Evolutionary conservation across 2,888 invertebrate species (phyloP).

Genomic region (Chrysina gloriosa): DNA sequence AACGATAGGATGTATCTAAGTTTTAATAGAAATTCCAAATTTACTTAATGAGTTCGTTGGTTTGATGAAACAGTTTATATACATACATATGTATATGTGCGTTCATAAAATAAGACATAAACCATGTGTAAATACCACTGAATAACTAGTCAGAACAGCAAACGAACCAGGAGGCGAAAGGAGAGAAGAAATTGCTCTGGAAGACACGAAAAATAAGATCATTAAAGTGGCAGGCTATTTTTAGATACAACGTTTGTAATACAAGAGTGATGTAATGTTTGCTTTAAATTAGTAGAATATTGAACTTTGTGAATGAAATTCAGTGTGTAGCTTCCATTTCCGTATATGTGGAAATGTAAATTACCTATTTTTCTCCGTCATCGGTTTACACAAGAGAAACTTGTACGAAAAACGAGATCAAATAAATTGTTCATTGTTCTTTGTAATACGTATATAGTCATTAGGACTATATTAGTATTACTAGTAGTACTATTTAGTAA

Average conservation of each 20-base stretch:
- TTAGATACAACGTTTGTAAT: constrained; percentile 23
- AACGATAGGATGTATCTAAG: no score
- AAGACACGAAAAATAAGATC: constrained; percentile 20
- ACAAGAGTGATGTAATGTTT: constrained; percentile 27
- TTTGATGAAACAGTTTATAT: no score
- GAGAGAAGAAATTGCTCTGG: constrained; percentile 1
- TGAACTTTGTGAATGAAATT: constrained; percentile 32
- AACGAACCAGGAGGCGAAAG: background rate
- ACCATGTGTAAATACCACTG: background rate
- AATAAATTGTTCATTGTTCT: background rate
- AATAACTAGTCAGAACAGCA: background rate
- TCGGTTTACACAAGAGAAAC: background rate
- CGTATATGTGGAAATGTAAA: constrained; percentile 24
- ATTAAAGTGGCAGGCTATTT: constrained; percentile 28
- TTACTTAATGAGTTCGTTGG: no score
- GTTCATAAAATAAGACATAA: background rate
- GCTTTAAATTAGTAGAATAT: constrained; percentile 36
- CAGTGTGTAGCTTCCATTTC: constrained; percentile 17
- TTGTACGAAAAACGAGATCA: background rate
- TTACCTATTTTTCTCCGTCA: constrained; percentile 6
- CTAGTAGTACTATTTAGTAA: no score
- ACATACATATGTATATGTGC: background rate
- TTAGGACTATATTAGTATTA: no score
- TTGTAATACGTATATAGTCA: no score
- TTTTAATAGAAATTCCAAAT: no score